Evolutionary conservation across 1,140 invertebrate genomes (phyloP), one percentile per base, ranked within the genome.

Genomic region (Andricus grossulariae): DNA sequence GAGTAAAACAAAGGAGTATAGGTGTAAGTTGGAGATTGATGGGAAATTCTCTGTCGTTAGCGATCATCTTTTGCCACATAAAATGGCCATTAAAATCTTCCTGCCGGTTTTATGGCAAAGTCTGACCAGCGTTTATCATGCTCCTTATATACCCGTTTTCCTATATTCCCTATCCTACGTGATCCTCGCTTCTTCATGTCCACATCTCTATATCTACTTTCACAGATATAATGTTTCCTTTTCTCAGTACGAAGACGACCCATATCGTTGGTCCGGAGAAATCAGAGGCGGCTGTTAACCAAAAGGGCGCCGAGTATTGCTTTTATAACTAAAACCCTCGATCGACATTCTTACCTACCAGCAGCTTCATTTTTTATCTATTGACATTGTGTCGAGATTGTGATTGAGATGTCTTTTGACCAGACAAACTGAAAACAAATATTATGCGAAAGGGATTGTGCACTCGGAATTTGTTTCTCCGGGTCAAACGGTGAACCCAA

Each of bases 31-130:
- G 57, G 25, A 60, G 57, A 60, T 25, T 60, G 57, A 25, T 5
- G 25, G 21, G 32, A 66, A 66, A 66, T 66, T 66, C 60, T 66
- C 8, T 66, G 60, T 66, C 25, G 32, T 66, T 66, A 66, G 32
- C 25, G 32, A 66, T 39, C 32, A 39, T 66, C 25, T 66, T 66
- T 32, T 66, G 32, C 32, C 25, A 66, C 60, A 21, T 66, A 66
- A 32, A 39, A 21, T 66, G 32, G 60, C 60, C 15, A 66, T 66
- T 66, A 66, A 66, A 66, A 45, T 66, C 12, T 45, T 66, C 25
- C n/a, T 66, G 15, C 60, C 5, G 39, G 60, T 66, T 66, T 66
- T 66, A 66, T 66, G 25, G 60, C 60, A 66, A 45, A 32, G 60
- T 66, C n/a, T 39, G 32, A 66, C 32, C 25, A n/a, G 60, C 32